Conservation (phyloP, 2,797 vertebrate species). For the Helostoma temminkii region DNA sequence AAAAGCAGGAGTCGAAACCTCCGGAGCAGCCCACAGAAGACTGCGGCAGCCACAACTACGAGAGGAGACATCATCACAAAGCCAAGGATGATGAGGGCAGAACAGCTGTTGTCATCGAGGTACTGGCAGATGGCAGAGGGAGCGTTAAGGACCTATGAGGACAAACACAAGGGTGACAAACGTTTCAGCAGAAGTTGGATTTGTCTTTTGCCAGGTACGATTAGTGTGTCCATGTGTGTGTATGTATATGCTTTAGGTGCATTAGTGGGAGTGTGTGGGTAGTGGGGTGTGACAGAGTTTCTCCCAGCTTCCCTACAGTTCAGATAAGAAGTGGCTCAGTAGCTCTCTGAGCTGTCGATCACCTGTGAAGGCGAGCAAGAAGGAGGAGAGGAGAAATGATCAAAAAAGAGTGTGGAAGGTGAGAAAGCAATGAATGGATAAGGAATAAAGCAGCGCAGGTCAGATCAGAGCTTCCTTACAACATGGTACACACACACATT, state of each 20-base stretch:
- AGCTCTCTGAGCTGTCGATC: conserved; percentile 69
- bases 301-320: conserved; percentile 47
- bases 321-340: conserved; percentile 57
- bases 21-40: conserved; percentile 88
- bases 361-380: conserved; percentile 27
- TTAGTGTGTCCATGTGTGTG: conserved; percentile 10
- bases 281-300: conserved; percentile 65
- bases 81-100: conserved; percentile 93
- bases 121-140: conserved; percentile 84
- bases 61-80: conserved; percentile 95
- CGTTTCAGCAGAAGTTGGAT: conserved; percentile 5
- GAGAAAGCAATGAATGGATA: conserved; percentile 3
- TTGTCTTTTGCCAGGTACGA: conserved; percentile 10
- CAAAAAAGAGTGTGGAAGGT: background rate
- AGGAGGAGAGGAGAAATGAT: background rate
- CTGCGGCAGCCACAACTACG: conserved; percentile 90
- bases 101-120: conserved; percentile 94
- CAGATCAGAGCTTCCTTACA: conserved; percentile 15
- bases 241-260: conserved; percentile 16
- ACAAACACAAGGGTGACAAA: conserved; percentile 33
- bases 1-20: conserved; percentile 86
- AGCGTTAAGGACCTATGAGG: conserved; percentile 79
- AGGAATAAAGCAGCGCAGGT: background rate
- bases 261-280: conserved; percentile 23
- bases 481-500: background rate